Base-by-base conservation (phyloP, 2,797 vertebrate species). In the Danio aesculapii region DNA sequence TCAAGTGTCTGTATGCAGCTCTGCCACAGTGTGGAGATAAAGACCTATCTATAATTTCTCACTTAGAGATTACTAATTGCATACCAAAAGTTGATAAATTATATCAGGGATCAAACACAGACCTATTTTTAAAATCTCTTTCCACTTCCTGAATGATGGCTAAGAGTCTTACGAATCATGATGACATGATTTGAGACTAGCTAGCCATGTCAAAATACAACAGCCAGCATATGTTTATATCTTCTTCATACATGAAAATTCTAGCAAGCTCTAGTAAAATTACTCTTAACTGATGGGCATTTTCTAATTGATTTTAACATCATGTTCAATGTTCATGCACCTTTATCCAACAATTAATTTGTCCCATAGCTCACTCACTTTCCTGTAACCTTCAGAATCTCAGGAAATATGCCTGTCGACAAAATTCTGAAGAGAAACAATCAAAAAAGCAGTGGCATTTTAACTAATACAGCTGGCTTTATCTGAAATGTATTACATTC, bases 231-330 rank as follows among this genome's bases (percentile, higher is more conserved):
- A 66, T 19, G 17, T 11, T 66, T 12, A n/a, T n/a, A 30, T 21
- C n/a, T 49, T 16, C 19, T 50, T 8, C 30, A 8, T 50, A 50
- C 47, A 68, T 68, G 44, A 49, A 68, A n/a, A 53, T 21, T 53
- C 30, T 5, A n/a, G 30, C 16, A 7, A 53, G 49, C 6, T 6
- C 4, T 49, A 70, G 21, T 39, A 53, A 70, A 9, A 70, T 11
- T 39, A 6, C 39, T 39, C 39, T 44, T 6, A 6, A 41, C 4
- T 53, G 6, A 14, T 53, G 6, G 21, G 10, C 12, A 17, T 41
- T 71, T 55, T 53, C 49, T 53, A 53, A 70, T 53, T 53, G 8
- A 53, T 53, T 53, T 52, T 10, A 39, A 52, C 14, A 52, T 69
- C 5, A 52, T 52, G 8, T 30, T 69, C 12, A 49, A 1, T 30